Evolutionary conservation across 2,113 vertebrate species (phyloP).

Genomic region (Psettodes erumei): DNA sequence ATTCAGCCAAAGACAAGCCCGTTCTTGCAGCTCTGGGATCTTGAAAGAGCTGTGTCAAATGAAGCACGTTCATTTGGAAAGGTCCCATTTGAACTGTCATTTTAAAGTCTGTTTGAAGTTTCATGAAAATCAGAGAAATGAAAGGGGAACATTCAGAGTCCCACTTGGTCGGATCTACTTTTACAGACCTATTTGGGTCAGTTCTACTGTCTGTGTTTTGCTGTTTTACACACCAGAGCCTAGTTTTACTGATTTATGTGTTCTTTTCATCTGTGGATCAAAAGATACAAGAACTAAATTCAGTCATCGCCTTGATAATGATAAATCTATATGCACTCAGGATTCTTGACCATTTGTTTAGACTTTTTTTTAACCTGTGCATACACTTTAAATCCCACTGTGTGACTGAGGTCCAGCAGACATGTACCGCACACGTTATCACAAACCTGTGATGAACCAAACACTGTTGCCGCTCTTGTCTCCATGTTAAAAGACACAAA

Average conservation of each 20-base stretch:
- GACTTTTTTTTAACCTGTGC: slow-evolving; percentile 26
- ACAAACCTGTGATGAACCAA: background rate
- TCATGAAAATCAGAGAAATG: slow-evolving; percentile 17
- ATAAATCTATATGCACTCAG: slow-evolving; percentile 29
- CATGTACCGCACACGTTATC: background rate
- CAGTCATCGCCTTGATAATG: slow-evolving; percentile 57
- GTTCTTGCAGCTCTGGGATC: background rate
- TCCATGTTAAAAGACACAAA: slow-evolving; percentile 19
- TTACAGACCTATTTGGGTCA: slow-evolving; percentile 37
- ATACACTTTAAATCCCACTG: slow-evolving; percentile 14
- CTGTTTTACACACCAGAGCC: background rate
- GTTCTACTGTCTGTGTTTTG: background rate
- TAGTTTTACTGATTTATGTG: background rate
- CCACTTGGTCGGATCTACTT: slow-evolving; percentile 32
- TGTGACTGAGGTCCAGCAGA: background rate
- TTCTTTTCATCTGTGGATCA: slow-evolving; percentile 26
- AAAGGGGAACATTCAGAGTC: slow-evolving; percentile 13
- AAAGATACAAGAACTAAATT: slow-evolving; percentile 30
- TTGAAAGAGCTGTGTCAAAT: background rate
- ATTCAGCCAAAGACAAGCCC: background rate
- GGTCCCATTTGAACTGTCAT: background rate
- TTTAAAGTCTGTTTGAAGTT: slow-evolving; percentile 23
- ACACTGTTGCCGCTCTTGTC: slow-evolving; percentile 1
- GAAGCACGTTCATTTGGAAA: background rate
- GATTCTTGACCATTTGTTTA: slow-evolving; percentile 46